A percentile compares a stretch with the other conserved stretches of the same genome.
Evolutionary conservation across 2,888 invertebrate species (phyloP).

Genomic region (Nematopogon swammerdamellus): DNA sequence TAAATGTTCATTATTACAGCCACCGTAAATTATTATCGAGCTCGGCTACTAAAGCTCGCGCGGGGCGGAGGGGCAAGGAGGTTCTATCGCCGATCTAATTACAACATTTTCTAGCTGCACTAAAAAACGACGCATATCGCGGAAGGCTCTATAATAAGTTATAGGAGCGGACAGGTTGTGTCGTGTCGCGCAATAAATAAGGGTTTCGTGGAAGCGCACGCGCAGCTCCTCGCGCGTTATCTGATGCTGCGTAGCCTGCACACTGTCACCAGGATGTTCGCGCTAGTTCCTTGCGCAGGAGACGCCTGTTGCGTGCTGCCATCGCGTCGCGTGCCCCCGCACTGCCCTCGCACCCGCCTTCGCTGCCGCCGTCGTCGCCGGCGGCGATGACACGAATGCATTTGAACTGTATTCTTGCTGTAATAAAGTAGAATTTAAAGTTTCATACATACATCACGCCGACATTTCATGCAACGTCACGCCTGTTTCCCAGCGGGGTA

Average conservation of each 20-base stretch:
- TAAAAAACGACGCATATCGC: neutral
- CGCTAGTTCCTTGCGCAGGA: neutral
- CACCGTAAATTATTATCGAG: neutral
- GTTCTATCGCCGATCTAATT: neutral
- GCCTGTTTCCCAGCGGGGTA: too few relatives aligned
- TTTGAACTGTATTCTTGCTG: too few relatives aligned
- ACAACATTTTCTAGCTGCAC: neutral
- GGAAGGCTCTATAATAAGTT: constrained; percentile 30
- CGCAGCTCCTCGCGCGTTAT: neutral
- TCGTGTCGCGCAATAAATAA: constrained; percentile 22
- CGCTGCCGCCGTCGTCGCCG: constrained; percentile 4
- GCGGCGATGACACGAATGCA: neutral
- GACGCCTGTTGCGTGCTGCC: neutral
- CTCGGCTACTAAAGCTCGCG: neutral
- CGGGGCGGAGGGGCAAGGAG: too few relatives aligned
- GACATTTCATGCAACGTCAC: too few relatives aligned
- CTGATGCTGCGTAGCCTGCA: neutral
- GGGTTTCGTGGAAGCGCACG: constrained; percentile 1
- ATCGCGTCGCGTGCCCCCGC: neutral
- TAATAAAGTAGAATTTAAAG: too few relatives aligned
- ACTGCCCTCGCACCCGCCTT: neutral
- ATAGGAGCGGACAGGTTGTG: constrained; percentile 29
- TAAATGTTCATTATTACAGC: neutral
- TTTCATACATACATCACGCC: too few relatives aligned
- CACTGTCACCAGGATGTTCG: neutral